phyloP scores from a whole-genome alignment of 2,888 invertebrate species.

The Ophraella communa region DNA sequence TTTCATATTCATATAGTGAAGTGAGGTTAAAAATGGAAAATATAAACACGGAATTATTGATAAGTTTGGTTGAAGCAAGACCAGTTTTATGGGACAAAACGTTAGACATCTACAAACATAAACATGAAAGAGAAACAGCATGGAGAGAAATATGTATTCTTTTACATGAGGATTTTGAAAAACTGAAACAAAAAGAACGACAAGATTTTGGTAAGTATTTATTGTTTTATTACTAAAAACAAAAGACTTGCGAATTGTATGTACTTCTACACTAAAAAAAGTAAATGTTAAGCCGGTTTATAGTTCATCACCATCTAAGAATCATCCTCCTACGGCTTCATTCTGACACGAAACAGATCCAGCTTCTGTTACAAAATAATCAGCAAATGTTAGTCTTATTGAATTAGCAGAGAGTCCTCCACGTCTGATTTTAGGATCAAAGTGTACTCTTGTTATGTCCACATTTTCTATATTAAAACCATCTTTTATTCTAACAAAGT shows the following conservation, averaged over 20 bases:
- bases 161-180: not conserved
- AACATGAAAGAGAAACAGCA: not conserved
- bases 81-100: constrained; percentile 14
- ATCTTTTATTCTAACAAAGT: constrained; percentile 26
- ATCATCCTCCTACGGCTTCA: constrained; percentile 4
- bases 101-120: not conserved
- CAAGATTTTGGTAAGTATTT: constrained; percentile 17
- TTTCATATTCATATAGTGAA: too few species aligned
- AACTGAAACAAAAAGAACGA: constrained; percentile 1
- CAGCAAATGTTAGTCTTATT: constrained; percentile 2
- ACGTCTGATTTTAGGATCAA: too few species aligned
- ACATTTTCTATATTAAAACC: constrained; percentile 16
- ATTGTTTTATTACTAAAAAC: not conserved
- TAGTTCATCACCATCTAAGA: too few species aligned
- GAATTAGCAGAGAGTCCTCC: constrained; percentile 9
- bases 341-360: constrained; percentile 18
- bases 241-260: not conserved
- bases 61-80: constrained; percentile 7
- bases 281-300: too few species aligned
- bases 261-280: too few species aligned
- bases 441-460: not conserved
- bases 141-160: constrained; percentile 14
- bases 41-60: not conserved
- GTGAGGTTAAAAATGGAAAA: not conserved
- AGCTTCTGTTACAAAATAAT: constrained; percentile 8